These are phyloP conservation scores for Hippoglossus hippoglossus DNA, from an alignment of 2,797 vertebrate species.

Conservation along the genomic window DNA sequence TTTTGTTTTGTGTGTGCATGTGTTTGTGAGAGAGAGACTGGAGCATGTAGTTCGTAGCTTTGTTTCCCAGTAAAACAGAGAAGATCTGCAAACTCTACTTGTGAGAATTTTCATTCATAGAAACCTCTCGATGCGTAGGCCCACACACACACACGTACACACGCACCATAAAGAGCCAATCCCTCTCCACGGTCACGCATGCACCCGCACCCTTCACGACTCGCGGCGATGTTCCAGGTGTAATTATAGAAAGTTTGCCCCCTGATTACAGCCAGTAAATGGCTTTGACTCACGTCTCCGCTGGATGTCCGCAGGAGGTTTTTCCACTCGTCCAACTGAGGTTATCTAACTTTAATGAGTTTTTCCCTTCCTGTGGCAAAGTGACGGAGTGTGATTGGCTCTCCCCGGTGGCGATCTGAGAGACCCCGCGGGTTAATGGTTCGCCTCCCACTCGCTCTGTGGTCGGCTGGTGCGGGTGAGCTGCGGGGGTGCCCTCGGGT, in stretches of 20 bases:
- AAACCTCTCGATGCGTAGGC: constrained; percentile 33
- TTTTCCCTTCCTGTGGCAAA: constrained; percentile 68
- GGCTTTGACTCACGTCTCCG: constrained; percentile 60
- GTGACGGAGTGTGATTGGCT: constrained; percentile 50
- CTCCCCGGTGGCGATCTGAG: constrained; percentile 27
- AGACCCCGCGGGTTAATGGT: constrained; percentile 51
- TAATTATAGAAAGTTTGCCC: constrained; percentile 74
- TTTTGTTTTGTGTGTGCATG: not conserved
- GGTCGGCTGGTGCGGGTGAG: constrained; percentile 17
- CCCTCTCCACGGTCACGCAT: constrained; percentile 7
- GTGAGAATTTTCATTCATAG: constrained; percentile 24
- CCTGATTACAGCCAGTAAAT: constrained; percentile 59
- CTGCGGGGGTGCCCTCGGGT: constrained; percentile 39
- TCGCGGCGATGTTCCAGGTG: constrained; percentile 67
- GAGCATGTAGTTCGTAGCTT: constrained; percentile 16
- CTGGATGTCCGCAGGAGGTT: constrained; percentile 66
- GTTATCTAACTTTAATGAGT: constrained; percentile 78
- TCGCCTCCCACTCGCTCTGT: constrained; percentile 17
- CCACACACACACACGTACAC: constrained; percentile 21
- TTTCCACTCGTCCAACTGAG: constrained; percentile 74
- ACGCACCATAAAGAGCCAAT: not conserved
- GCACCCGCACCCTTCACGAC: constrained; percentile 7
- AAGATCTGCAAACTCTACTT: constrained; percentile 21
- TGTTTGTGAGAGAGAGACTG: not conserved
- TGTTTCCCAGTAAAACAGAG: constrained; percentile 20